A percentile compares a stretch with the other conserved stretches of the same genome.
Conservation (phyloP, 1,140 invertebrate genomes). For the Charaxes varanes region DNA sequence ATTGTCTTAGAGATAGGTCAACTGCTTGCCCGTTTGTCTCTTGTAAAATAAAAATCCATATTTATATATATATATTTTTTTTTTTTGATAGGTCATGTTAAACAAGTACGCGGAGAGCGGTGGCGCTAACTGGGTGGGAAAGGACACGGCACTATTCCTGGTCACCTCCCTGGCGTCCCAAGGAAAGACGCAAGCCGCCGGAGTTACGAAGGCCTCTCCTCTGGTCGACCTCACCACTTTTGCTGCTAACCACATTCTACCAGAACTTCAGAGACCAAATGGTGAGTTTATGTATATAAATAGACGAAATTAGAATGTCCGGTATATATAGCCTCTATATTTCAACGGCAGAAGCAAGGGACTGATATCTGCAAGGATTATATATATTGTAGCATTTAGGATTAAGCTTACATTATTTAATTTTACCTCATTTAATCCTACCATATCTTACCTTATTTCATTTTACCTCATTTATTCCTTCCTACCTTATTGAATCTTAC, state of each 20-base stretch:
- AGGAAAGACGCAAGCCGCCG: slow-evolving; percentile 92
- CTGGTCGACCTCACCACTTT: slow-evolving; percentile 94
- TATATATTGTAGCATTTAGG: neutral
- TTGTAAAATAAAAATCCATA: no score
- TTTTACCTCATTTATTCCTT: no score
- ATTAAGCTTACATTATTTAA: no score
- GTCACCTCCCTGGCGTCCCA: slow-evolving; percentile 95
- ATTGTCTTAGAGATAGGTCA: no score
- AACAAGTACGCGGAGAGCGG: slow-evolving; percentile 86
- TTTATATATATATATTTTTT: neutral
- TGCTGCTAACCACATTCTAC: slow-evolving; percentile 87
- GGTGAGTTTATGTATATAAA: slow-evolving; percentile 72
- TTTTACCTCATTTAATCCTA: slow-evolving; percentile 2
- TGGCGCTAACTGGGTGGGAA: slow-evolving; percentile 87
- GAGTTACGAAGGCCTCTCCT: slow-evolving; percentile 92
- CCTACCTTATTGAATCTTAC: no score
- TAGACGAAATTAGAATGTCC: no score
- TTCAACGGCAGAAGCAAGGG: no score
- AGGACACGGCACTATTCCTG: slow-evolving; percentile 96
- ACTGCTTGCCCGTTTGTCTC: no score
- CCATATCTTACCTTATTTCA: no score
- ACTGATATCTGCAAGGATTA: no score
- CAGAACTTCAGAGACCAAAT: slow-evolving; percentile 86
- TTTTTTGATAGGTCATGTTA: slow-evolving; percentile 81
- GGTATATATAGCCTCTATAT: no score